Evolutionary conservation across 2,113 vertebrate genomes (phyloP).

Genomic region (Eira barbara): DNA sequence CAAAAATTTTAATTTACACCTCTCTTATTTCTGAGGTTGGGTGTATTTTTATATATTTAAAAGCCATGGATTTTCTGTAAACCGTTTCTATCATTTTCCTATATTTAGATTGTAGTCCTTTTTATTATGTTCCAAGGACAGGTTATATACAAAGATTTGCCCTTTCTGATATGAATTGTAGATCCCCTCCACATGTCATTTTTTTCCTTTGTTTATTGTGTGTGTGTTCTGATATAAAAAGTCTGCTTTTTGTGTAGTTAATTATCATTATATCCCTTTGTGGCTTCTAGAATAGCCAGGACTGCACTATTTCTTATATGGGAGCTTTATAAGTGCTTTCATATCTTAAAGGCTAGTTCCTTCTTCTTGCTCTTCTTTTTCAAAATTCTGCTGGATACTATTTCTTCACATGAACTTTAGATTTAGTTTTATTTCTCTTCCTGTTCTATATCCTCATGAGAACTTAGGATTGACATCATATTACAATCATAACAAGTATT

Average conservation of each 20-base stretch:
- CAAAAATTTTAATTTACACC: no score
- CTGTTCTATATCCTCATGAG: background rate
- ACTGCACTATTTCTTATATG: background rate
- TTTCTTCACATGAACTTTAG: background rate
- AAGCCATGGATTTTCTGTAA: no score
- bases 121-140: no score
- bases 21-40: no score
- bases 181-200: no score
- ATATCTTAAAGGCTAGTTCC: background rate
- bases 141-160: no score
- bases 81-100: no score
- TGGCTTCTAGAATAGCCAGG: background rate
- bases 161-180: no score
- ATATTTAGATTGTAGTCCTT: no score
- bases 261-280: background rate
- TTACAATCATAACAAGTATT: background rate
- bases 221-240: no score
- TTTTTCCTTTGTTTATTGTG: no score
- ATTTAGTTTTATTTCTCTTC: background rate
- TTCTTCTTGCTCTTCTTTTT: background rate
- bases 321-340: background rate
- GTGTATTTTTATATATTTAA: no score
- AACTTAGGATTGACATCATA: background rate
- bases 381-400: background rate
- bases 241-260: background rate